phyloP scores from a whole-genome alignment of 2,113 vertebrate species.

The Labrus mixtus region DNA sequence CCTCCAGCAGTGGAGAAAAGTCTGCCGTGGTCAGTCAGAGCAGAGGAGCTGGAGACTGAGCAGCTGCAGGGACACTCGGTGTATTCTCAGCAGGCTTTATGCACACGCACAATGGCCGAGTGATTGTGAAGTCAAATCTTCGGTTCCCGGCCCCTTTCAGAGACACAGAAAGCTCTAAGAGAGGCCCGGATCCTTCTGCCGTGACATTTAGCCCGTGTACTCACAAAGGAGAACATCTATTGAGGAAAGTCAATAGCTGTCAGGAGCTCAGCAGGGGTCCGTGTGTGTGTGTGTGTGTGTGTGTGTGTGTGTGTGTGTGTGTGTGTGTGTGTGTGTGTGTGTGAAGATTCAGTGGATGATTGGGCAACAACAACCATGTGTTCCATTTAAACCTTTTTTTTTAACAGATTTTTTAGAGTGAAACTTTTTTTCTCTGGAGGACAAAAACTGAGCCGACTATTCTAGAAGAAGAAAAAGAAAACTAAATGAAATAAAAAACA shows the following conservation, averaged over 20 bases:
- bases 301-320: conserved; percentile 20
- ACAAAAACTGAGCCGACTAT: too few relatives aligned
- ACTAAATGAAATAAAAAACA: too few relatives aligned
- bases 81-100: conserved; percentile 53
- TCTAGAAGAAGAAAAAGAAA: too few relatives aligned
- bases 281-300: conserved; percentile 30
- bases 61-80: conserved; percentile 54
- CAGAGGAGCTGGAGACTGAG: conserved; percentile 20
- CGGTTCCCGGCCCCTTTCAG: conserved; percentile 58
- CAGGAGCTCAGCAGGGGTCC: conserved; percentile 54
- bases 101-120: conserved; percentile 52
- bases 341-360: not conserved
- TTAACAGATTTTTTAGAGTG: not conserved
- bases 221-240: conserved; percentile 71
- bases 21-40: conserved; percentile 25
- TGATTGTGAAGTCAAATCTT: conserved; percentile 58
- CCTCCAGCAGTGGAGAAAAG: conserved; percentile 1
- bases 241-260: conserved; percentile 76
- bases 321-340: conserved; percentile 16
- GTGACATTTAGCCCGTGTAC: conserved; percentile 69
- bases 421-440: not conserved
- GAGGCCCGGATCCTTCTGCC: conserved; percentile 53
- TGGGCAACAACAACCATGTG: conserved; percentile 9
- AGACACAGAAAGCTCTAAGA: conserved; percentile 51
- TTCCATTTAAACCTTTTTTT: not conserved